phyloP scores from a whole-genome alignment of 2,113 vertebrate genomes.

The Myocastor coypus region DNA sequence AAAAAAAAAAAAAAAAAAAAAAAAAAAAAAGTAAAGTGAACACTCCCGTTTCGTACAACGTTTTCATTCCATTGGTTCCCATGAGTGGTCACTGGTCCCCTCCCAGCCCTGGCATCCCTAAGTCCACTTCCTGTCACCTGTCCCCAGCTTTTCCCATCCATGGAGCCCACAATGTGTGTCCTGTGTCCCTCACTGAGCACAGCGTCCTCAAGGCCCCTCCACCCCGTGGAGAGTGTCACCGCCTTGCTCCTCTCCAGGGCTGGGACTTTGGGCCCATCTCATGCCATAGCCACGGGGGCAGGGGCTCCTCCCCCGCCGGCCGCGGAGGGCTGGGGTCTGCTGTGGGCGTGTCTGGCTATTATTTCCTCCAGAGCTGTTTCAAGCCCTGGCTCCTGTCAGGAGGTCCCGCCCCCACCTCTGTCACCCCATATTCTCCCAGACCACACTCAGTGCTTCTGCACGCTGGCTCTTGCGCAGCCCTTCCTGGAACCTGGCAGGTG shows the following conservation, averaged over 20 bases:
- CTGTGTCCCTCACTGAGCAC: background rate
- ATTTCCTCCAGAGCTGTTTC: background rate
- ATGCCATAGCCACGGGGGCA: background rate
- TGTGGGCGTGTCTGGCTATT: background rate
- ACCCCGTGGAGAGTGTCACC: background rate
- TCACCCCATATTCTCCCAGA: background rate
- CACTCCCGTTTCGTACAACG: no score
- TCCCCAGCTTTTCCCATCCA: background rate
- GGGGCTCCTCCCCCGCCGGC: background rate
- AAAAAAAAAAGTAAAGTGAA: no score
- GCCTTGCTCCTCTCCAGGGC: background rate
- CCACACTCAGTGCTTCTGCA: background rate
- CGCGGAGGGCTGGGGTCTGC: background rate
- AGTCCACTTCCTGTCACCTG: background rate
- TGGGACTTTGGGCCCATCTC: background rate
- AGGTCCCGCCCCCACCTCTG: fast-evolving
- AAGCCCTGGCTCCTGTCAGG: background rate
- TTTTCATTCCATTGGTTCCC: fast-evolving
- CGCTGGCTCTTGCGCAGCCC: background rate
- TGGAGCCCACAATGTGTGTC: background rate
- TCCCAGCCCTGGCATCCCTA: background rate
- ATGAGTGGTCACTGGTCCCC: fast-evolving
- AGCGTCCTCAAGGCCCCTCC: background rate
- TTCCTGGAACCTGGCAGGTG: background rate
- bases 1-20: no score